phyloP scores from a whole-genome alignment of 2,113 vertebrate genomes.

The Pedionomus torquatus region DNA sequence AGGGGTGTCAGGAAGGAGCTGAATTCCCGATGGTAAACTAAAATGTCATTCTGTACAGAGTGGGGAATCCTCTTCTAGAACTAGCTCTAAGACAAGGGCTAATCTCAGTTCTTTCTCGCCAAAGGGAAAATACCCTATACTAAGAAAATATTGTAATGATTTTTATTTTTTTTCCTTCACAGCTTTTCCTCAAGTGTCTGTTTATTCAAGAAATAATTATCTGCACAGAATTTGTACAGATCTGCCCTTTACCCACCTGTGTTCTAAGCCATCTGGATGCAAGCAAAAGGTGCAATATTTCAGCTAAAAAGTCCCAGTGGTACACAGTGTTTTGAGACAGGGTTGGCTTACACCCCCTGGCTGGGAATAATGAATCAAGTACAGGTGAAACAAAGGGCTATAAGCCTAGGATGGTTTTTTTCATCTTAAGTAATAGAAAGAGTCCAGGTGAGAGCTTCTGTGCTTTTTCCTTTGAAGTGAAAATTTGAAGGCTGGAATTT shows the following conservation, averaged over 20 bases:
- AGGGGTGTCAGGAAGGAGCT: not conserved
- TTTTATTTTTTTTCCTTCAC: not conserved
- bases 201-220: not conserved
- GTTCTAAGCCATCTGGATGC: not conserved
- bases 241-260: not conserved
- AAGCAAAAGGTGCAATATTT: not conserved
- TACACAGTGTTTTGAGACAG: not conserved
- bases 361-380: not conserved
- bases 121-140: not conserved
- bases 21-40: not conserved
- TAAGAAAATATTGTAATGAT: not conserved
- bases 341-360: not conserved
- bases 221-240: not conserved
- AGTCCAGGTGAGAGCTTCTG: not conserved
- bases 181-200: not conserved
- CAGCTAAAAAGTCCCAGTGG: not conserved
- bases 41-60: not conserved
- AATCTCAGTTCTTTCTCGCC: not conserved
- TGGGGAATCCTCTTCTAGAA: not conserved
- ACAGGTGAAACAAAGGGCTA: not conserved
- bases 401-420: not conserved
- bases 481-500: not conserved
- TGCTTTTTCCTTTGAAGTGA: not conserved
- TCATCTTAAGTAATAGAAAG: not conserved
- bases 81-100: not conserved